A percentile compares a stretch with the other conserved stretches of the same genome.
phyloP scores from a whole-genome alignment of 1,140 invertebrate genomes.

The Zaprionus lachaisei region DNA sequence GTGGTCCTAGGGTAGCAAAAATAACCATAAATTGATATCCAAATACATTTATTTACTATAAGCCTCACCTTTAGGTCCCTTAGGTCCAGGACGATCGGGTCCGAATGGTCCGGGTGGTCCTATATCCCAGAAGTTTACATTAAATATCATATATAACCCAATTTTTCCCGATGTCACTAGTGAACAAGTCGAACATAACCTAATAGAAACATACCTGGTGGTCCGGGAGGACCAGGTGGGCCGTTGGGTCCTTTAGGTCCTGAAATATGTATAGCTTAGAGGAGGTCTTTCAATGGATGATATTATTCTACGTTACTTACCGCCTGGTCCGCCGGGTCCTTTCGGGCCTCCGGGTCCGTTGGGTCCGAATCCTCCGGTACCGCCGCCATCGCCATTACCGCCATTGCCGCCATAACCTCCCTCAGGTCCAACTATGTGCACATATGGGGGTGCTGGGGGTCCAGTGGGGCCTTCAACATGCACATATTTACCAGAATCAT shows the following conservation, averaged over 20 bases:
- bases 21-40: neutral
- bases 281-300: neutral
- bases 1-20: slow-evolving; percentile 33
- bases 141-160: neutral
- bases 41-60: neutral
- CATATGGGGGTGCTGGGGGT: slow-evolving; percentile 85
- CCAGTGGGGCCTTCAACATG: slow-evolving; percentile 85
- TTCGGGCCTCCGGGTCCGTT: slow-evolving; percentile 72
- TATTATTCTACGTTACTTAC: slow-evolving; percentile 32
- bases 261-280: neutral
- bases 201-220: slow-evolving; percentile 55
- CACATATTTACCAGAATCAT: slow-evolving; percentile 85
- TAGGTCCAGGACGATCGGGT: slow-evolving; percentile 45
- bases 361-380: slow-evolving; percentile 71
- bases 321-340: slow-evolving; percentile 72
- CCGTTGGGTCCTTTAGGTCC: slow-evolving; percentile 72
- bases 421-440: slow-evolving; percentile 82
- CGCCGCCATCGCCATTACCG: slow-evolving; percentile 65
- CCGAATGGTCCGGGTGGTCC: slow-evolving; percentile 77
- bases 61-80: slow-evolving; percentile 47
- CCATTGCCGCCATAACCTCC: slow-evolving; percentile 80
- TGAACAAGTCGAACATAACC: neutral
- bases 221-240: slow-evolving; percentile 78
- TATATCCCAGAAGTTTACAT: slow-evolving; percentile 5
- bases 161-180: neutral